These are phyloP conservation scores for Cossypha heuglini DNA, from an alignment of 2,797 vertebrate genomes.

Conservation along the genomic window DNA sequence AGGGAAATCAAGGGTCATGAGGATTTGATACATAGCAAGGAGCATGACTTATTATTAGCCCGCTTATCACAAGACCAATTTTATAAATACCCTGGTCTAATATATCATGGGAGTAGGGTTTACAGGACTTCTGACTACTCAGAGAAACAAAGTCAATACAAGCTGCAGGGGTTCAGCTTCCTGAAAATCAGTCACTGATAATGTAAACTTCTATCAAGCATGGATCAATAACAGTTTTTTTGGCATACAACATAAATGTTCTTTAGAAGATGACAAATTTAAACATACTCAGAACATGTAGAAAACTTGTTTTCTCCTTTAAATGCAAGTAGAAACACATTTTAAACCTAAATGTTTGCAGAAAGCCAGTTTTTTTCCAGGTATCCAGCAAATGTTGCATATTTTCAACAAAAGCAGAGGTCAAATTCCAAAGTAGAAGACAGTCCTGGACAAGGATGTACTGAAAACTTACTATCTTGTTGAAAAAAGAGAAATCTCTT, in stretches of 20 bases:
- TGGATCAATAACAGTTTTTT: not conserved
- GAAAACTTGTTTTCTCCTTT: not conserved
- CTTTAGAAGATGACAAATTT: not conserved
- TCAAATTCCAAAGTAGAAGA: not conserved
- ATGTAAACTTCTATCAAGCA: not conserved
- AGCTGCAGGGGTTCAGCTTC: not conserved
- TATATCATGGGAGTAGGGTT: not conserved
- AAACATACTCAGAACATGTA: not conserved
- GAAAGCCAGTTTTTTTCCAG: not conserved
- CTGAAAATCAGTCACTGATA: not conserved
- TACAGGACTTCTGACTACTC: not conserved
- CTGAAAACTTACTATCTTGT: not conserved
- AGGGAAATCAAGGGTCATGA: not conserved
- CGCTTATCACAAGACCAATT: not conserved
- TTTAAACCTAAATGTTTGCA: not conserved
- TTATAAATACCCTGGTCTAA: not conserved
- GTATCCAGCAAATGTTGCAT: not conserved
- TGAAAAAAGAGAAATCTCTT: not conserved
- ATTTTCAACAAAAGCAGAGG: not conserved
- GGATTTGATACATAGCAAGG: not conserved
- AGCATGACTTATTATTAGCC: not conserved
- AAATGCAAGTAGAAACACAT: not conserved
- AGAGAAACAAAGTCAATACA: not conserved
- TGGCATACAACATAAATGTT: not conserved
- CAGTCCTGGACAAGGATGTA: not conserved